Evolutionary conservation across 2,888 invertebrate genomes (phyloP).

Genomic region (Bellardia pandia): DNA sequence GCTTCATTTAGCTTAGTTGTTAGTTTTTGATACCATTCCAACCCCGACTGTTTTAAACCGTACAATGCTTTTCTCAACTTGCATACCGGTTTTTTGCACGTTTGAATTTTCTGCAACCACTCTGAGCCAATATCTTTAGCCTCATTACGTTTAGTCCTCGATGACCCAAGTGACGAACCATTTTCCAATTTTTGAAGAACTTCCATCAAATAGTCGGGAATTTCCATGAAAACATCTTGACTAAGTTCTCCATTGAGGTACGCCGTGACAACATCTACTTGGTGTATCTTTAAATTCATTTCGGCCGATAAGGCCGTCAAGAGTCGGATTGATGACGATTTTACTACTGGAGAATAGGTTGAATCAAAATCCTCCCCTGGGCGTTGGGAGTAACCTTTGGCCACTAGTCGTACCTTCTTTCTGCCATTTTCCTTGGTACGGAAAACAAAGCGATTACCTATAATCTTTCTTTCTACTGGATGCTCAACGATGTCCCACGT

Average conservation of each 20-base stretch:
- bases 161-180: conserved; percentile 24
- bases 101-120: neutral
- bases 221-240: conserved; percentile 57
- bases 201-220: conserved; percentile 56
- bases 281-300: conserved; percentile 4
- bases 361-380: conserved; percentile 48
- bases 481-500: conserved; percentile 51
- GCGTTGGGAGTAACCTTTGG: neutral
- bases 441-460: conserved; percentile 14
- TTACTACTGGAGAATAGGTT: conserved; percentile 24
- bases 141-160: neutral
- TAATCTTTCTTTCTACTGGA: conserved; percentile 48
- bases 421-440: too few relatives aligned
- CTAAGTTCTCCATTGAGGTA: conserved; percentile 65
- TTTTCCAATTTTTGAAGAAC: conserved; percentile 50
- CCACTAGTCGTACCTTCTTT: too few relatives aligned
- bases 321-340: conserved; percentile 24
- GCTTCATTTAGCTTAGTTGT: conserved; percentile 55
- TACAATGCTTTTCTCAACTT: conserved; percentile 62
- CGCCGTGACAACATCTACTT: conserved; percentile 9
- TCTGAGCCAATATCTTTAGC: neutral
- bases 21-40: conserved; percentile 58
- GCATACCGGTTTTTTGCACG: conserved; percentile 50
- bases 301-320: conserved; percentile 43
- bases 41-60: conserved; percentile 64